phyloP scores from a whole-genome alignment of 2,797 vertebrate genomes.

The Valencia hispanica region DNA sequence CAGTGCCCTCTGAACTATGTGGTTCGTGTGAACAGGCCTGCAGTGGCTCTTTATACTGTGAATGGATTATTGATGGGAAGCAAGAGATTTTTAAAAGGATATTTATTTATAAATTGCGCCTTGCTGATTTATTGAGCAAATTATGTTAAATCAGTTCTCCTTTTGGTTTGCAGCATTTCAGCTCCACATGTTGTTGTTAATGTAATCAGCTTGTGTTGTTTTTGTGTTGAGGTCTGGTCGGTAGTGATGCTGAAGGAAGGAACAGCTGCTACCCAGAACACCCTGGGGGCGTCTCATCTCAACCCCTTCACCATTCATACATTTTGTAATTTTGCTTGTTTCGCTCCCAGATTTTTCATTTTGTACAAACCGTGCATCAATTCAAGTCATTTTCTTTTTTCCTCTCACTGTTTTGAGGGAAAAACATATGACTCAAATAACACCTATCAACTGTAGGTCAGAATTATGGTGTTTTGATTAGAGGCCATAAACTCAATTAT shows the following conservation, averaged over 20 bases:
- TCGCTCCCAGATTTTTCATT: not conserved
- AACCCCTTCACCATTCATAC: not conserved
- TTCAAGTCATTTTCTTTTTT: no score
- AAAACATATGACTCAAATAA: not conserved
- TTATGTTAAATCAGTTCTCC: not conserved
- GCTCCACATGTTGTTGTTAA: not conserved
- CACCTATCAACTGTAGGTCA: not conserved
- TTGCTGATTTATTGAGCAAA: not conserved
- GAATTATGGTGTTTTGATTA: not conserved
- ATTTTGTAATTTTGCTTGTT: not conserved
- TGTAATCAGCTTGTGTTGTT: not conserved
- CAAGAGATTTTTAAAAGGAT: not conserved
- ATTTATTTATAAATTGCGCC: not conserved
- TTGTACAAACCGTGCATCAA: not conserved
- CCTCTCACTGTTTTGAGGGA: no score
- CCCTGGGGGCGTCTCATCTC: not conserved
- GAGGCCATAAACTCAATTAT: not conserved
- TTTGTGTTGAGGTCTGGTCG: not conserved
- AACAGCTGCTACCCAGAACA: not conserved
- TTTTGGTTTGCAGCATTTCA: not conserved
- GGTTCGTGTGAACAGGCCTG: not conserved
- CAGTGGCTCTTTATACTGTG: not conserved
- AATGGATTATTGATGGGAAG: not conserved
- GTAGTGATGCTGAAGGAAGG: not conserved
- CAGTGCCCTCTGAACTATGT: not conserved